These are phyloP conservation scores for Ameiurus melas DNA, from an alignment of 2,113 vertebrate genomes.

Conservation along the genomic window DNA sequence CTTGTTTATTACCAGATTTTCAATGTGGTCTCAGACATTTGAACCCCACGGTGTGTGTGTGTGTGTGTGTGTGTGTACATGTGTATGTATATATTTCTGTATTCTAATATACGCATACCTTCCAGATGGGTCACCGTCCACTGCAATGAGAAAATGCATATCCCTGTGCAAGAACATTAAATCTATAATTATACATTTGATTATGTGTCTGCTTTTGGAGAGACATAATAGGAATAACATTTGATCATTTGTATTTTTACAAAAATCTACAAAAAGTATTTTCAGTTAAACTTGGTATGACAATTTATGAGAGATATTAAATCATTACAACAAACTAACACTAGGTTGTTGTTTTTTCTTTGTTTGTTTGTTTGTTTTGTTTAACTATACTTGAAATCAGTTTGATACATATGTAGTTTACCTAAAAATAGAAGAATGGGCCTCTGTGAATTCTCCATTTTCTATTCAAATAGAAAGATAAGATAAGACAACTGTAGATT, in stretches of 20 bases:
- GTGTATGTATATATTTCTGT: not conserved
- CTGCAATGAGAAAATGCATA: too few relatives aligned
- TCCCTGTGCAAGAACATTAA: too few relatives aligned
- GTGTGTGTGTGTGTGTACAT: too few relatives aligned
- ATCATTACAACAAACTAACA: not conserved
- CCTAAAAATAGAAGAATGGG: not conserved
- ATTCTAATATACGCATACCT: not conserved
- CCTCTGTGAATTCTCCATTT: not conserved
- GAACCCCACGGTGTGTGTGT: not conserved
- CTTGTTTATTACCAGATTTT: too few relatives aligned
- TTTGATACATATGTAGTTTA: not conserved
- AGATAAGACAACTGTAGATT: not conserved
- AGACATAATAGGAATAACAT: too few relatives aligned
- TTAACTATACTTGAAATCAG: not conserved
- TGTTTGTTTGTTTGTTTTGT: too few relatives aligned
- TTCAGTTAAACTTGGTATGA: too few relatives aligned
- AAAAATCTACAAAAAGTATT: not conserved
- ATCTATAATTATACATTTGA: too few relatives aligned
- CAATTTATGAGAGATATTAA: too few relatives aligned
- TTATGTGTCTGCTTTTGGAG: too few relatives aligned
- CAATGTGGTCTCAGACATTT: not conserved
- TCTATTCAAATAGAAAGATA: too few relatives aligned
- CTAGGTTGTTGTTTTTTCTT: too few relatives aligned
- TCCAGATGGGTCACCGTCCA: not conserved
- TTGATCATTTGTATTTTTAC: not conserved